Percentiles rank a stretch among this genome's conserved stretches.
Evolutionary conservation across 2,888 invertebrate species (phyloP).

Genomic region (Hyalella azteca): DNA sequence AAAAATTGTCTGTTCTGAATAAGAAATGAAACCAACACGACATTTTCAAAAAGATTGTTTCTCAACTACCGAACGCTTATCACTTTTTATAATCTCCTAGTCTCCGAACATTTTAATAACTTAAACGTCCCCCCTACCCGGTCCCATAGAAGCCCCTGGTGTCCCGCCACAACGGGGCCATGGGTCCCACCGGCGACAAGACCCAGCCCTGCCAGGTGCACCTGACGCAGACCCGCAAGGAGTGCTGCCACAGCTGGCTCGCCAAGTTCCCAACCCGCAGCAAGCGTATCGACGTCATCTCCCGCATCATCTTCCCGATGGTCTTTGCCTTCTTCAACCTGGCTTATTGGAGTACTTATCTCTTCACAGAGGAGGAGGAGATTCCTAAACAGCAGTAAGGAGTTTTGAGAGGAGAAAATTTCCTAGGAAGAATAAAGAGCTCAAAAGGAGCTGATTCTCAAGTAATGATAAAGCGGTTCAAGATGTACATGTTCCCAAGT

Average conservation of each 20-base stretch:
- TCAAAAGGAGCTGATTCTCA: no score
- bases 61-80: no score
- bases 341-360: slow-evolving; percentile 90
- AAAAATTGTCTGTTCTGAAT: no score
- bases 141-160: slow-evolving; percentile 54
- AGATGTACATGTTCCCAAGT: background rate
- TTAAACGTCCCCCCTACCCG: no score
- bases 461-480: background rate
- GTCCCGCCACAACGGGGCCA: slow-evolving; percentile 56
- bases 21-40: no score
- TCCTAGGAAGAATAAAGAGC: no score
- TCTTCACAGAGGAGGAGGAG: slow-evolving; percentile 65
- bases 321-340: slow-evolving; percentile 94
- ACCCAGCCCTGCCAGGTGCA: slow-evolving; percentile 56
- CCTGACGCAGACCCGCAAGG: slow-evolving; percentile 46
- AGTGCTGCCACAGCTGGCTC: slow-evolving; percentile 59
- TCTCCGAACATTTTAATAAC: no score
- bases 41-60: no score
- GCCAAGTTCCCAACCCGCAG: slow-evolving; percentile 93
- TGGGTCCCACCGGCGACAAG: slow-evolving; percentile 48
- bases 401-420: no score
- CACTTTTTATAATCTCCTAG: no score
- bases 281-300: slow-evolving; percentile 96
- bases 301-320: slow-evolving; percentile 91
- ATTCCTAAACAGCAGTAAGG: background rate